phyloP scores from a whole-genome alignment of 2,888 invertebrate genomes.

The Rhopalosiphum nymphaeae region DNA sequence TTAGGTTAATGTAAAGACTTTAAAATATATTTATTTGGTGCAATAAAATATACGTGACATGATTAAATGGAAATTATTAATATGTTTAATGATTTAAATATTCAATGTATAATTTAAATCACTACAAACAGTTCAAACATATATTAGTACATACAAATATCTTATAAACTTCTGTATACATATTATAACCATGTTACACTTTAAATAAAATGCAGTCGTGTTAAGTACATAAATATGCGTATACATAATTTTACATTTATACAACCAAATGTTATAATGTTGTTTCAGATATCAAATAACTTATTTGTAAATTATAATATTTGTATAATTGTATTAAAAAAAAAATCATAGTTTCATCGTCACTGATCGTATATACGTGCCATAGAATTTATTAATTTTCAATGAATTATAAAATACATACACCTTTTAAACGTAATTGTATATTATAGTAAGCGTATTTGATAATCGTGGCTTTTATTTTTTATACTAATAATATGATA shows the following conservation, averaged over 20 bases:
- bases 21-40: conserved; percentile 6
- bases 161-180: not conserved
- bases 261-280: conserved; percentile 2
- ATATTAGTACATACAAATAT: not conserved
- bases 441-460: not conserved
- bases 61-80: not conserved
- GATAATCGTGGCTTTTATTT: not conserved
- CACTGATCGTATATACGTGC: not conserved
- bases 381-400: not conserved
- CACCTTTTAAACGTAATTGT: not conserved
- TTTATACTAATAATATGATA: not conserved
- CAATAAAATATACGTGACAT: conserved; percentile 1
- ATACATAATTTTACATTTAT: conserved; percentile 29
- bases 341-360: not conserved
- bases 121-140: not conserved
- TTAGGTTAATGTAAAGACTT: not conserved
- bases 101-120: not conserved
- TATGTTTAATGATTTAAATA: not conserved
- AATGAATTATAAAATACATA: not conserved
- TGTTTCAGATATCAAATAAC: conserved; percentile 33
- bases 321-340: not conserved
- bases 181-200: not conserved
- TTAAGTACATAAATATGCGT: not conserved
- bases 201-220: not conserved
- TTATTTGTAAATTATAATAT: conserved; percentile 39